Conservation (phyloP, 2,888 invertebrate genomes). For the Galerucella nymphaeae region DNA sequence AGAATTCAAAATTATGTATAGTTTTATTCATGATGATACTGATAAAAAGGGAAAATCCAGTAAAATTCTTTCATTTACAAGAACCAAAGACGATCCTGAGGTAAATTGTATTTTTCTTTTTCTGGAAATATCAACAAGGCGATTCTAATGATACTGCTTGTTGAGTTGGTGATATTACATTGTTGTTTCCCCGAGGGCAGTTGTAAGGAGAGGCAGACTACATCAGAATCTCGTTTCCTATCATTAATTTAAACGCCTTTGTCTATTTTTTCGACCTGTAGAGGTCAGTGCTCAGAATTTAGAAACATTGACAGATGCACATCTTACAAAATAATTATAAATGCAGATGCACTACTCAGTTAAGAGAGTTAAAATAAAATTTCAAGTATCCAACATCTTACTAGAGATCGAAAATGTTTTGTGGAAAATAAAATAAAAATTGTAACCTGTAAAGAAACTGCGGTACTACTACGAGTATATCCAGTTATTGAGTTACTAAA, state of each 20-base stretch:
- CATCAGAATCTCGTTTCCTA: background rate
- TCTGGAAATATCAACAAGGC: background rate
- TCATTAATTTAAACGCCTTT: conserved; percentile 9
- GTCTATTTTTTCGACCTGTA: background rate
- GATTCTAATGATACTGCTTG: background rate
- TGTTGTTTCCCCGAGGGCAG: background rate
- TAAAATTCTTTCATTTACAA: too few relatives aligned
- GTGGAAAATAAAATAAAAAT: background rate
- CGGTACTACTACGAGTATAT: background rate
- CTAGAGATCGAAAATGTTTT: too few relatives aligned
- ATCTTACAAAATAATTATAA: background rate
- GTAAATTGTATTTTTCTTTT: background rate
- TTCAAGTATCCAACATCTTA: background rate
- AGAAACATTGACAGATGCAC: background rate
- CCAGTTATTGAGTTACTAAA: conserved; percentile 13
- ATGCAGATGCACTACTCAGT: background rate
- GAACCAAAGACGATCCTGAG: background rate
- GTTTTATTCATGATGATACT: too few relatives aligned
- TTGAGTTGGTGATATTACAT: background rate
- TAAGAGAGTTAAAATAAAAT: background rate
- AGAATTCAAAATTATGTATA: too few relatives aligned
- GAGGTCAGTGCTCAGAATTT: background rate
- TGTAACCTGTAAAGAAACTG: conserved; percentile 9
- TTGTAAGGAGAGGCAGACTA: too few relatives aligned
- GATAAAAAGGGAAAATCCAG: background rate